These are phyloP conservation scores for Machimus rusticus DNA, from an alignment of 2,888 invertebrate species.

Conservation along the genomic window DNA sequence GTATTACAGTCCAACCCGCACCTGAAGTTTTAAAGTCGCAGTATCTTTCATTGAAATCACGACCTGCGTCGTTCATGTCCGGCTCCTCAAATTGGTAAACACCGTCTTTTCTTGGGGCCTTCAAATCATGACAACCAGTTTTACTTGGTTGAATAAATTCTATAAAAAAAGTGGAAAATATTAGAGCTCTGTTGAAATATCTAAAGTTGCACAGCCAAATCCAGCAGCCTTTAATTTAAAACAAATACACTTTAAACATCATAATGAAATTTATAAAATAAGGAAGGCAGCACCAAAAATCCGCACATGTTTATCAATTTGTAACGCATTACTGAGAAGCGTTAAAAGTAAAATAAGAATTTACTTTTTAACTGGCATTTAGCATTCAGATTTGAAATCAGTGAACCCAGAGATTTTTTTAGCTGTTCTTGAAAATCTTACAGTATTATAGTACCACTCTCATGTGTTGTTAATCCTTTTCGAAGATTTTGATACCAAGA, in stretches of 20 bases:
- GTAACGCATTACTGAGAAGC: too few species aligned
- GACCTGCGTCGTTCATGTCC: constrained; percentile 55
- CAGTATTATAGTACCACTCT: too few species aligned
- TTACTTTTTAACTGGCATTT: too few species aligned
- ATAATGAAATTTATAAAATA: neutral
- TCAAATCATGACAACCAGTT: constrained; percentile 62
- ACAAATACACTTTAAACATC: neutral
- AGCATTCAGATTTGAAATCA: too few species aligned
- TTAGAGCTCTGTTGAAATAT: neutral
- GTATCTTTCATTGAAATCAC: constrained; percentile 63
- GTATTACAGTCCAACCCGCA: constrained; percentile 67
- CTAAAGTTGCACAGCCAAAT: neutral
- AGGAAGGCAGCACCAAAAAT: too few species aligned
- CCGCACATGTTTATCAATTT: too few species aligned
- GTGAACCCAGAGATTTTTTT: too few species aligned
- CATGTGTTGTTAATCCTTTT: too few species aligned
- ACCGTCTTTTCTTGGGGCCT: constrained; percentile 58
- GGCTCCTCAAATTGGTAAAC: constrained; percentile 59
- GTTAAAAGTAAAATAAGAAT: too few species aligned
- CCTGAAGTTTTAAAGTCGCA: constrained; percentile 65
- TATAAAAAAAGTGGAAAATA: constrained; percentile 35
- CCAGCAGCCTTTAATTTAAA: neutral
- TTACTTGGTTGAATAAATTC: constrained; percentile 56
- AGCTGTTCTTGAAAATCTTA: too few species aligned
- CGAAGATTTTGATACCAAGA: too few species aligned